Base-by-base conservation (phyloP, 2,888 invertebrate genomes). In the Minunthozetes semirufus region DNA sequence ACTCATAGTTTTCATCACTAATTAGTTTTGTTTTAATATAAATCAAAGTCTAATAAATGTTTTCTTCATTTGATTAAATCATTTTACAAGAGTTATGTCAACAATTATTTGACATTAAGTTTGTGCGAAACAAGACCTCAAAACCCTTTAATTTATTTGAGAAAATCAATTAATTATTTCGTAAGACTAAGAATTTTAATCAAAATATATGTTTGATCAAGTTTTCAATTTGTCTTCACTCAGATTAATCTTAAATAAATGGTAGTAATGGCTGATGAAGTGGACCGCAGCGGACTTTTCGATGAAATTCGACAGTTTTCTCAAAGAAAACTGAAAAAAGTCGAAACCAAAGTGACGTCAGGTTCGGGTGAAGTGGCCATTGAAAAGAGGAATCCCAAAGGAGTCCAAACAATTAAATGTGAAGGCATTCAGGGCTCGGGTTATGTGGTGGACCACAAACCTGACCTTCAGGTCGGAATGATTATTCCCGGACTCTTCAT, bases 401-500 rank as follows among this genome's bases (percentile, higher is more conserved):
- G 71, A 50, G 25, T 56, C 19, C 72, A 71, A 72, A 50, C 74
- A 9, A 33, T 72, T 5, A 72, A 50, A 27, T 22, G n/a, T 27
- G 15, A 33, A 53, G 9, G 22, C 1, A 59, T 50, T n/a, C 56
- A 75, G 25, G 74, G 73, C 15, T 48, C 75, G 27, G 78, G 77
- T 75, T 78, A 75, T 71, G 78, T 77, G 5, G 72, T 75, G 6
- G 76, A 77, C 29, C 72, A 63, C n/a, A 76, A 78, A 59, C 78
- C 78, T 2, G 79, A 79, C 46, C 76, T 79, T 15, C 78, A 79
- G 73, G 78, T 79, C 19, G 79, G 78, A 27, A 72, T 78, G 42
- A 77, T 79, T 19, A 53, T 79, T 8, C 78, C 78, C 13, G 79
- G 79, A 53, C 72, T 79, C 19, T 33, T 79, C 6, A 73, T 79